Conservation (phyloP, 2,113 vertebrate species). For the human region DNA sequence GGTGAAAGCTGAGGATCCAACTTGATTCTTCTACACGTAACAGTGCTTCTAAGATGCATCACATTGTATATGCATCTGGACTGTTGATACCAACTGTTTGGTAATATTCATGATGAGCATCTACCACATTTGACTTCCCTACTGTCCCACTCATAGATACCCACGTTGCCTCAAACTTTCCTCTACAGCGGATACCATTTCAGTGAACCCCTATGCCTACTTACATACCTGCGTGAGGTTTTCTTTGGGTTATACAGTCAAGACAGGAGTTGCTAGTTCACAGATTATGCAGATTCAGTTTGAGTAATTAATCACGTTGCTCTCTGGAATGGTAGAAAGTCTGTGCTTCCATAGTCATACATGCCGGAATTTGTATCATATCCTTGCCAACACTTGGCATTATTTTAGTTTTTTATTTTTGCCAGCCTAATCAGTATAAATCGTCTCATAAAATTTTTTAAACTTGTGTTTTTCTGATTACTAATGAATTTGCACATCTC, state of each 20-base stretch:
- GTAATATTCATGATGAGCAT: not conserved
- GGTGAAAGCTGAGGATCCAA: too few relatives aligned
- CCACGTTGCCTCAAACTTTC: not conserved
- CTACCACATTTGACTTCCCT: not conserved
- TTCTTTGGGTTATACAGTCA: not conserved
- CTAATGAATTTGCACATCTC: not conserved
- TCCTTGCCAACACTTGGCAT: not conserved
- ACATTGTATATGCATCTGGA: not conserved
- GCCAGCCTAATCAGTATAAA: not conserved
- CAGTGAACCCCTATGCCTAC: not conserved
- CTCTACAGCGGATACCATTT: not conserved
- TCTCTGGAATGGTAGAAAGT: not conserved
- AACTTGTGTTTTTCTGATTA: not conserved
- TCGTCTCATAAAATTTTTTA: not conserved
- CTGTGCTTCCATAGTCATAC: not conserved
- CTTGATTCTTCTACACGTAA: not conserved
- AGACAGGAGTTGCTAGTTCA: not conserved
- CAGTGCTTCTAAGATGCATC: not conserved
- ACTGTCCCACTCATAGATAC: not conserved
- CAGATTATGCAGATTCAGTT: not conserved
- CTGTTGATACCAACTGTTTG: not conserved
- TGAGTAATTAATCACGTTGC: not conserved
- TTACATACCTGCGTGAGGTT: not conserved
- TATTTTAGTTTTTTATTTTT: not conserved
- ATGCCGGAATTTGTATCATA: not conserved